Conservation (phyloP, 2,797 vertebrate genomes). For the Epinephelus malabaricus region DNA sequence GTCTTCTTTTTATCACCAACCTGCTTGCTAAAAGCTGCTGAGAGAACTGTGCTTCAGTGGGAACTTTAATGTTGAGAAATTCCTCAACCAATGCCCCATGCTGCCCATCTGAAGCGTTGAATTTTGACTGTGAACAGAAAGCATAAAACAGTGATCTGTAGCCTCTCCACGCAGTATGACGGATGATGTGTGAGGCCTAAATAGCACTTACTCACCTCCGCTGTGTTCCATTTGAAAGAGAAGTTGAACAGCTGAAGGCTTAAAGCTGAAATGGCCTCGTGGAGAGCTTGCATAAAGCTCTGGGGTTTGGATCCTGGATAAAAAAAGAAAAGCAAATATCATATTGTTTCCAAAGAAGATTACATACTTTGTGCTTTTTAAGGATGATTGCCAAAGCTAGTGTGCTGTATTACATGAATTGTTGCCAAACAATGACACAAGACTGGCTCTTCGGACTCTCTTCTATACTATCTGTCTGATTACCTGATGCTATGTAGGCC, state of each 20-base stretch:
- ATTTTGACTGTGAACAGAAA: constrained; percentile 62
- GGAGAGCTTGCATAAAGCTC: constrained; percentile 80
- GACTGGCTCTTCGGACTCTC: constrained; percentile 19
- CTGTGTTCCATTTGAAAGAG: constrained; percentile 74
- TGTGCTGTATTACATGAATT: constrained; percentile 2
- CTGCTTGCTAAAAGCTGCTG: constrained; percentile 79
- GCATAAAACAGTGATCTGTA: constrained; percentile 33
- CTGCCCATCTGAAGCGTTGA: constrained; percentile 27
- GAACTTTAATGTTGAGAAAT: constrained; percentile 81
- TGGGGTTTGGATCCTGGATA: constrained; percentile 72
- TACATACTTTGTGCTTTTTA: constrained; percentile 39
- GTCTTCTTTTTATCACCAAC: constrained; percentile 64
- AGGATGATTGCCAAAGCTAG: constrained; percentile 37
- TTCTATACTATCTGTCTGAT: constrained; percentile 10
- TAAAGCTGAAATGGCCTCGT: constrained; percentile 83
- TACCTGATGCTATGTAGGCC: constrained; percentile 87
- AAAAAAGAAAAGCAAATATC: constrained; percentile 20
- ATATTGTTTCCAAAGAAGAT: constrained; percentile 49
- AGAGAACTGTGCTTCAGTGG: constrained; percentile 74
- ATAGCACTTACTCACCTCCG: constrained; percentile 68
- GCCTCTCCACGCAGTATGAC: not conserved
- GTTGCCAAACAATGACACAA: constrained; percentile 23
- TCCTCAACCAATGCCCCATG: constrained; percentile 76
- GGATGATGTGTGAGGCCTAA: constrained; percentile 35
- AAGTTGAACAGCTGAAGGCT: constrained; percentile 83